phyloP scores from a whole-genome alignment of 1,140 invertebrate genomes.

The Drosophila miranda region DNA sequence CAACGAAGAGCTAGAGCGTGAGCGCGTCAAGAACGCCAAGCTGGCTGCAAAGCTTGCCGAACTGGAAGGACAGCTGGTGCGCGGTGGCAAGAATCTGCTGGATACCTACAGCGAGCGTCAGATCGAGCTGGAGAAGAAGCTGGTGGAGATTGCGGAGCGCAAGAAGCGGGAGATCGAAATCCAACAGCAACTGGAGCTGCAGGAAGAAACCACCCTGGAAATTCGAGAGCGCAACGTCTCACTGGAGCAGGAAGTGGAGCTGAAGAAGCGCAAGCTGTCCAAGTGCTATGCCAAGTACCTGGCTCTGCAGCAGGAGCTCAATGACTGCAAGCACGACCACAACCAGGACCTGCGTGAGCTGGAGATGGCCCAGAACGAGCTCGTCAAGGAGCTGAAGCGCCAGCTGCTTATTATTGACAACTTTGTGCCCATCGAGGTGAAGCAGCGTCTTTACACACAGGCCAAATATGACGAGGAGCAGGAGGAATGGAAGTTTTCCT shows the following conservation, averaged over 20 bases:
- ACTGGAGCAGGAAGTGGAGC: conserved; percentile 95
- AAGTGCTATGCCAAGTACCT: conserved; percentile 84
- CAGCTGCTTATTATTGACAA: conserved; percentile 96
- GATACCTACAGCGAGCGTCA: conserved; percentile 96
- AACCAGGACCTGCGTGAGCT: conserved; percentile 90
- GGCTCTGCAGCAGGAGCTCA: conserved; percentile 87
- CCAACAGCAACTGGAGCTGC: conserved; percentile 92
- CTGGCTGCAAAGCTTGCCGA: conserved; percentile 84
- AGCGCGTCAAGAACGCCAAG: conserved; percentile 83
- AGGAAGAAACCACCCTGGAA: conserved; percentile 94
- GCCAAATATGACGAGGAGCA: conserved; percentile 94
- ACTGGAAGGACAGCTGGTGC: conserved; percentile 94
- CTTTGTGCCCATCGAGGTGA: conserved; percentile 96
- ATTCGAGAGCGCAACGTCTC: conserved; percentile 93
- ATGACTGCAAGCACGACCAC: conserved; percentile 92
- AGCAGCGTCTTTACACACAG: conserved; percentile 90
- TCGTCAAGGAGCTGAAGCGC: conserved; percentile 91
- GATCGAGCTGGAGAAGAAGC: conserved; percentile 90
- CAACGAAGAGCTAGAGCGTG: conserved; percentile 80
- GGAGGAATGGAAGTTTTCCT: conserved; percentile 89
- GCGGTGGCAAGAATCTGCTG: conserved; percentile 93
- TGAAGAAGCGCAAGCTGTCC: conserved; percentile 94
- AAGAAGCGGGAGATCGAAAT: conserved; percentile 92
- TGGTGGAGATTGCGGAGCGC: conserved; percentile 92
- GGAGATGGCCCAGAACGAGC: conserved; percentile 90